Evolutionary conservation across 2,113 vertebrate species (phyloP).

Genomic region (Malurus melanocephalus): DNA sequence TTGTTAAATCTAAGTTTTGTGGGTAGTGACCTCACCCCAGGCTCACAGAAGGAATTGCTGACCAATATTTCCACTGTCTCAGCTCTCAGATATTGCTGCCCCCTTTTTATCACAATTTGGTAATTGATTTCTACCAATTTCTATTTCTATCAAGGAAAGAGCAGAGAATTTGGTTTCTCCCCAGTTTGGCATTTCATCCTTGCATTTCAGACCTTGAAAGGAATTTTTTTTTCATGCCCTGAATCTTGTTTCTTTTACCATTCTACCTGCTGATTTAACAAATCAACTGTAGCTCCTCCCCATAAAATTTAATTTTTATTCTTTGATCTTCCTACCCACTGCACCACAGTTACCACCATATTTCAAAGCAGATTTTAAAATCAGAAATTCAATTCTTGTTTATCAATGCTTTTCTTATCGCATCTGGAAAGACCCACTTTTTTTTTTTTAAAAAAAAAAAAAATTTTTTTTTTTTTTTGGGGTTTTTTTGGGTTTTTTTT

Average conservation of each 20-base stretch:
- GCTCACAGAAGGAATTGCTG: neutral
- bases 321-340: neutral
- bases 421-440: neutral
- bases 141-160: neutral
- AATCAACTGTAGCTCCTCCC: neutral
- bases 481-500: too few species aligned
- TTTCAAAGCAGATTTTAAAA: neutral
- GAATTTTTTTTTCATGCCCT: accelerated
- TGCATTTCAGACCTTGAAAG: neutral
- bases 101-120: neutral
- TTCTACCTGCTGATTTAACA: neutral
- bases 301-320: neutral
- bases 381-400: neutral
- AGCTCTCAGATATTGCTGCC: neutral
- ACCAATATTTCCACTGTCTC: neutral
- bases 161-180: neutral
- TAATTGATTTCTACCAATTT: neutral
- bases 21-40: neutral
- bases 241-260: neutral
- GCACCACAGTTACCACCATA: neutral
- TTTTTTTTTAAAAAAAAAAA: too few species aligned
- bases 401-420: neutral
- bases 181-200: neutral
- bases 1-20: neutral
- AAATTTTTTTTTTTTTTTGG: too few species aligned